Evolutionary conservation across 2,888 invertebrate genomes (phyloP).

Genomic region (Orthonevra nobilis): DNA sequence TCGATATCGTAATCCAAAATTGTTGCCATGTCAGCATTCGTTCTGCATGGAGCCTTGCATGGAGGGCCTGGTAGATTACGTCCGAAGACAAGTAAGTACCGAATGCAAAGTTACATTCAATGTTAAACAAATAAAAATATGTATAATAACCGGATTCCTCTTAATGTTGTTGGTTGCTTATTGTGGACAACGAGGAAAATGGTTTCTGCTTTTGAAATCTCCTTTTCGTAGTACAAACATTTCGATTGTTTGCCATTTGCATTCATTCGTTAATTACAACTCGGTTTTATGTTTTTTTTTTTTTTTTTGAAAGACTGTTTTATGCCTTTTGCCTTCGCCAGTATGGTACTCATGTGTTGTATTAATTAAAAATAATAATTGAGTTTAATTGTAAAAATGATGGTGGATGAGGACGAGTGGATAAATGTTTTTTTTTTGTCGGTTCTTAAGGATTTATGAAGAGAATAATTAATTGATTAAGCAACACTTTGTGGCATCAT

Average conservation of each 20-base stretch:
- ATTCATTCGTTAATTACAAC: slow-evolving; percentile 11
- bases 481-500: no score
- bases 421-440: no score
- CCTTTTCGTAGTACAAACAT: slow-evolving; percentile 6
- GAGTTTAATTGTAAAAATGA: slow-evolving; percentile 60
- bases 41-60: slow-evolving; percentile 99
- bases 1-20: slow-evolving; percentile 97
- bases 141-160: background rate
- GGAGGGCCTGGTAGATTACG: slow-evolving; percentile 97
- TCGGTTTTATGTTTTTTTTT: no score
- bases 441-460: no score
- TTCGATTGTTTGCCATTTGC: slow-evolving; percentile 39
- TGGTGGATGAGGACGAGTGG: no score
- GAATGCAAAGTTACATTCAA: background rate
- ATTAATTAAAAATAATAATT: slow-evolving; percentile 57
- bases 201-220: slow-evolving; percentile 6
- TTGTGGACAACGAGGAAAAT: slow-evolving; percentile 1
- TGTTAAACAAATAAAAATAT: background rate
- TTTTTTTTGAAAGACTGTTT: no score
- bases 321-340: background rate
- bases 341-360: slow-evolving; percentile 8
- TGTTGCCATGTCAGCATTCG: slow-evolving; percentile 99
- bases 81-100: slow-evolving; percentile 89
- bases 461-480: no score
- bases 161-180: no score